Evolutionary conservation across 2,797 vertebrate genomes (phyloP).

Genomic region (Periparus ater): DNA sequence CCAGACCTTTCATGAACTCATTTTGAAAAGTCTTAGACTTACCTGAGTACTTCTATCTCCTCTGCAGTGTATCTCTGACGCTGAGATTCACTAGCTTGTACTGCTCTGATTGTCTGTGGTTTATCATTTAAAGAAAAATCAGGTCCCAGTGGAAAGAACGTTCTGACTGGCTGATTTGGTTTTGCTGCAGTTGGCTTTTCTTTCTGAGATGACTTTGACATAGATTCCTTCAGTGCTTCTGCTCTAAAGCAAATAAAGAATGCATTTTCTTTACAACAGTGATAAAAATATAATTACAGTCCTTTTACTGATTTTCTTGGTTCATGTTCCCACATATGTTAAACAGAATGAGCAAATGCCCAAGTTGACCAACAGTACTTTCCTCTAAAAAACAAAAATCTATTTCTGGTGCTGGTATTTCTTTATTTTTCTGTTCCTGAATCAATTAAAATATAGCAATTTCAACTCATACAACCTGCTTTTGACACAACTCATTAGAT

Average conservation of each 20-base stretch:
- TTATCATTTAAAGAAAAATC: conserved; percentile 90
- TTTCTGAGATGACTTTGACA: conserved; percentile 81
- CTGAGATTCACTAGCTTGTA: conserved; percentile 88
- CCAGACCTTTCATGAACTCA: background rate
- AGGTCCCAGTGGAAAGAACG: conserved; percentile 89
- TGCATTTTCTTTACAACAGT: background rate
- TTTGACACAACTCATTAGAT: background rate
- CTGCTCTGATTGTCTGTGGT: conserved; percentile 82
- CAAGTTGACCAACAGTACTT: background rate
- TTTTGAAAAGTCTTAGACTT: conserved; percentile 1
- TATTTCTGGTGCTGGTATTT: background rate
- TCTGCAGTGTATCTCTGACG: conserved; percentile 91
- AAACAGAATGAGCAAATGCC: background rate
- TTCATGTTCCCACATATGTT: background rate
- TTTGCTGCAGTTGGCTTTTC: conserved; percentile 77
- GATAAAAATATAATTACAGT: background rate
- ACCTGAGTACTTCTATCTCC: conserved; percentile 98
- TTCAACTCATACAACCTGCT: background rate
- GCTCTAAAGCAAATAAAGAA: conserved; percentile 80
- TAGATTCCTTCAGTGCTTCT: conserved; percentile 90
- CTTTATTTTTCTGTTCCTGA: background rate
- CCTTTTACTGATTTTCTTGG: background rate
- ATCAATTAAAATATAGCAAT: background rate
- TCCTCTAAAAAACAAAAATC: background rate
- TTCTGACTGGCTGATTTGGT: conserved; percentile 78